Conservation (phyloP, 2,888 invertebrate species). For the Agrilus biguttatus region DNA sequence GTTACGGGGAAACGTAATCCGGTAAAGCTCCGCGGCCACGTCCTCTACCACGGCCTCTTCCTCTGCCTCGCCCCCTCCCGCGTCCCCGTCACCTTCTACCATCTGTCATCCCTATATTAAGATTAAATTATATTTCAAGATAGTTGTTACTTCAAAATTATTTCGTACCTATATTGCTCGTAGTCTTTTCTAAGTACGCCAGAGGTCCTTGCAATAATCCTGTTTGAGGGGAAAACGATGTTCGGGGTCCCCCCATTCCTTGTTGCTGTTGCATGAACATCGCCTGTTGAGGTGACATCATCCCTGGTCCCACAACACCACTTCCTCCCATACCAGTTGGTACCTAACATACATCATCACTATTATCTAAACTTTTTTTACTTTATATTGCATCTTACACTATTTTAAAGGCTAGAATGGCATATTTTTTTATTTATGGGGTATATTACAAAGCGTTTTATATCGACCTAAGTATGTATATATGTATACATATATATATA, state of each 20-base stretch:
- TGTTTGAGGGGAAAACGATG: slow-evolving; percentile 34
- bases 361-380: not conserved
- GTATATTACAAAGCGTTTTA: too few relatives aligned
- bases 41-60: slow-evolving; percentile 66
- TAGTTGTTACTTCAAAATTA: not conserved
- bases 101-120: slow-evolving; percentile 56
- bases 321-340: slow-evolving; percentile 21
- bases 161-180: slow-evolving; percentile 66
- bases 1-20: slow-evolving; percentile 29
- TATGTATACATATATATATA: too few relatives aligned
- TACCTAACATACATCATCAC: slow-evolving; percentile 18
- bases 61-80: slow-evolving; percentile 65
- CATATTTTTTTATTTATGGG: too few relatives aligned
- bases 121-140: not conserved
- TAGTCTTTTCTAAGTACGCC: slow-evolving; percentile 78
- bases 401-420: too few relatives aligned
- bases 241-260: slow-evolving; percentile 34
- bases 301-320: slow-evolving; percentile 25
- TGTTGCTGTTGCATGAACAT: slow-evolving; percentile 41
- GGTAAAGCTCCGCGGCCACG: slow-evolving; percentile 45
- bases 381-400: not conserved
- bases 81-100: slow-evolving; percentile 77
- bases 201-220: slow-evolving; percentile 65
- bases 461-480: too few relatives aligned
- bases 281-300: slow-evolving; percentile 32